These are phyloP conservation scores for Malacoraja senta DNA, from an alignment of 2,797 vertebrate genomes.

Conservation along the genomic window DNA sequence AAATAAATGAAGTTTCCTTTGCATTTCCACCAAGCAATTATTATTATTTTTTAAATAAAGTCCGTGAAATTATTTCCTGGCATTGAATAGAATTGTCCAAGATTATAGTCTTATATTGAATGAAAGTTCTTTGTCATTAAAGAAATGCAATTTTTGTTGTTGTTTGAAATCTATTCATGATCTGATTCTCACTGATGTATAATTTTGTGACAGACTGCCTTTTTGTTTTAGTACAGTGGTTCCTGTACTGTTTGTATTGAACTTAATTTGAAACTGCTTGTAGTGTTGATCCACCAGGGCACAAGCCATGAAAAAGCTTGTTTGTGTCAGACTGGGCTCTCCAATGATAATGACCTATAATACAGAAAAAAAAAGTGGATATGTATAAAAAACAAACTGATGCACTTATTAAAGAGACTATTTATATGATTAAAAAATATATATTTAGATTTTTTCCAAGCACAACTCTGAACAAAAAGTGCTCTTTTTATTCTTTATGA, in stretches of 20 bases:
- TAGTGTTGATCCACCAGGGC: conserved; percentile 52
- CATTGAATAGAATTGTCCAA: conserved; percentile 32
- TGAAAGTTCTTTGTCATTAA: conserved; percentile 19
- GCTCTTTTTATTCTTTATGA: conserved; percentile 68
- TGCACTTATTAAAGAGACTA: conserved; percentile 73
- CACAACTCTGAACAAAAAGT: conserved; percentile 67
- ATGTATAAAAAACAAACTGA: conserved; percentile 58
- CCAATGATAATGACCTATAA: conserved; percentile 39
- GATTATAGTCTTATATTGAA: conserved; percentile 21
- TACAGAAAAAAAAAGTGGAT: conserved; percentile 49
- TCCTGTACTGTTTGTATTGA: conserved; percentile 54
- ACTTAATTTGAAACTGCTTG: conserved; percentile 49
- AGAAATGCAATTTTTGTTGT: conserved; percentile 26
- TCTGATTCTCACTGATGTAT: conserved; percentile 39
- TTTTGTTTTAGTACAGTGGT: conserved; percentile 54
- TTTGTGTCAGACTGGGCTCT: conserved; percentile 53
- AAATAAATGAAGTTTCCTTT: conserved; percentile 35
- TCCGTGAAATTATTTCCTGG: conserved; percentile 31
- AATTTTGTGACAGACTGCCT: conserved; percentile 58
- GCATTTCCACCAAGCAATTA: conserved; percentile 23
- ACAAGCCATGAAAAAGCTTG: conserved; percentile 58
- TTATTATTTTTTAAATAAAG: conserved; percentile 29
- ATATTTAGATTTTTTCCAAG: conserved; percentile 74
- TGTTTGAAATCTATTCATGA: conserved; percentile 22
- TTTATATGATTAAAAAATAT: conserved; percentile 70